Conservation (phyloP, 2,113 vertebrate species). For the Tupaia chinensis region DNA sequence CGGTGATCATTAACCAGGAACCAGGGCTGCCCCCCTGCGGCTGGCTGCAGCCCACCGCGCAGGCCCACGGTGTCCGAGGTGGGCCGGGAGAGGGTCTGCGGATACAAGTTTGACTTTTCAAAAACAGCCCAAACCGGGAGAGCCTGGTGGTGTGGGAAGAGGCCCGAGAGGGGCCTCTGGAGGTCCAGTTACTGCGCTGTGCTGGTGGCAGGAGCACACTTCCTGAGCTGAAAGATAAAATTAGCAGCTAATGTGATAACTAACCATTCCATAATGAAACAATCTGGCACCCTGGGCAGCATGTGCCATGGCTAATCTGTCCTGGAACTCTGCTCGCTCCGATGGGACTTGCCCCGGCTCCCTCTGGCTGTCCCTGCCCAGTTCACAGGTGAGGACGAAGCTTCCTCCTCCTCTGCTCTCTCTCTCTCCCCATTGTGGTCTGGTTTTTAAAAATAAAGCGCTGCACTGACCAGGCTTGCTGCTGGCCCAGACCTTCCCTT, state of each 20-base stretch:
- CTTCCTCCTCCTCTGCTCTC: background rate
- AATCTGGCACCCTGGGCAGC: conserved; percentile 59
- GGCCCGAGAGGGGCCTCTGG: background rate
- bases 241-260: conserved; percentile 85
- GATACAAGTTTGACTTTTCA: conserved; percentile 32
- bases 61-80: conserved; percentile 70
- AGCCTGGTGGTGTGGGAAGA: conserved; percentile 9
- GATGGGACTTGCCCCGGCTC: background rate
- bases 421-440: background rate
- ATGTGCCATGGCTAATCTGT: conserved; percentile 67
- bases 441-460: background rate
- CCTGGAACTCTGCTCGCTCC: conserved; percentile 28
- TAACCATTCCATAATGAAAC: conserved; percentile 74
- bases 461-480: background rate
- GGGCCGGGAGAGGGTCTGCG: conserved; percentile 69
- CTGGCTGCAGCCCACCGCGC: conserved; percentile 64
- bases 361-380: background rate
- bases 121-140: background rate
- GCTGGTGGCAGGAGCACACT: background rate
- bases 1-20: conserved; percentile 88
- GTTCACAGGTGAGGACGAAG: background rate
- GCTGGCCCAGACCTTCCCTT: background rate
- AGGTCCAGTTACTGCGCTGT: background rate
- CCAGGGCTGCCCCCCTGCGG: conserved; percentile 79
- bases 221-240: conserved; percentile 83